These are phyloP conservation scores for Biston stratarius DNA, from an alignment of 2,888 invertebrate genomes.

Conservation along the genomic window DNA sequence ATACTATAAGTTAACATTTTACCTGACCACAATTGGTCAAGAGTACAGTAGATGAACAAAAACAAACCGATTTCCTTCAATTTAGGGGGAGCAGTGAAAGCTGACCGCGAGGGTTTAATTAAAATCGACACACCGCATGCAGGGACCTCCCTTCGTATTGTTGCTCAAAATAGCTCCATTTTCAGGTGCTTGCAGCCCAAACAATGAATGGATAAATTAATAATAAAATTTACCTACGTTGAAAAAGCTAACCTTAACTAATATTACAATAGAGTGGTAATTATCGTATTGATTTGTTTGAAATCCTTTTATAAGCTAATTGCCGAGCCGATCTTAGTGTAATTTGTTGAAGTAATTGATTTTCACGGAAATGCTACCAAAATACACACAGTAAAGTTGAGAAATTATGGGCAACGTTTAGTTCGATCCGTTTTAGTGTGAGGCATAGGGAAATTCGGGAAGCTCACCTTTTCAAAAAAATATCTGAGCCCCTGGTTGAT, in stretches of 20 bases:
- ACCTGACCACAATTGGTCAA: slow-evolving; percentile 8
- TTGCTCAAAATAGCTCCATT: slow-evolving; percentile 5
- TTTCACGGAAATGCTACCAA: too few species aligned
- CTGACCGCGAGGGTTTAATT: slow-evolving; percentile 21
- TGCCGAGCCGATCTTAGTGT: too few species aligned
- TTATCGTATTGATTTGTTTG: too few species aligned
- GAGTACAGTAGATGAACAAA: slow-evolving; percentile 13
- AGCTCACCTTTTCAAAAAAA: too few species aligned
- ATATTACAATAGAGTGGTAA: too few species aligned
- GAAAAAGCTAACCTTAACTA: too few species aligned
- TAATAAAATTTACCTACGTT: background rate
- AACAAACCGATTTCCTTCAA: slow-evolving; percentile 13
- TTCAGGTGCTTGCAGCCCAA: background rate
- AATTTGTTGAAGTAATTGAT: too few species aligned
- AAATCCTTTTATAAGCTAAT: too few species aligned
- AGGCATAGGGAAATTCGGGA: too few species aligned
- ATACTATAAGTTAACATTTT: background rate
- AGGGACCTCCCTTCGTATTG: slow-evolving; percentile 5
- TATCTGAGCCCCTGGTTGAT: too few species aligned
- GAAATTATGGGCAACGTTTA: background rate
- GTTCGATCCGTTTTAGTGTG: background rate
- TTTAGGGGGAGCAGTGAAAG: background rate
- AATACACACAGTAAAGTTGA: too few species aligned
- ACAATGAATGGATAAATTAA: slow-evolving; percentile 8
- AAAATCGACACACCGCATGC: slow-evolving; percentile 17